phyloP scores from a whole-genome alignment of 1,140 invertebrate genomes.

The Drosophila rhopaloa region DNA sequence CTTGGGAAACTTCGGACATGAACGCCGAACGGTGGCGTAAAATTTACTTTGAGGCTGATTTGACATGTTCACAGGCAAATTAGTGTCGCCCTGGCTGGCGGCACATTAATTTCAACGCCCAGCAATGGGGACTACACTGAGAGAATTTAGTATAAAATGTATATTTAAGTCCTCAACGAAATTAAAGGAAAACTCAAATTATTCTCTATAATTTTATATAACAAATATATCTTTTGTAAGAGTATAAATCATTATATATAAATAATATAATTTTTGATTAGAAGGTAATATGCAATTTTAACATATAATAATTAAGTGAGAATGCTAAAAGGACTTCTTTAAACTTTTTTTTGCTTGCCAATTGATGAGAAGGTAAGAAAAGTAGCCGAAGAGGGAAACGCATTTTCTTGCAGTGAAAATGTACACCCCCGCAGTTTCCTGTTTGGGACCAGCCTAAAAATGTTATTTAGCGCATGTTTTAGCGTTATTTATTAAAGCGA shows the following conservation, averaged over 20 bases:
- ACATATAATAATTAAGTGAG: too few relatives aligned
- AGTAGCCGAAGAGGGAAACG: too few relatives aligned
- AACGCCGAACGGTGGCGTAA: constrained; percentile 57
- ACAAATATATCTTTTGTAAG: too few relatives aligned
- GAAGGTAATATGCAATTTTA: too few relatives aligned
- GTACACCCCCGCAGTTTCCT: background rate
- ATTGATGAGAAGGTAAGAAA: too few relatives aligned
- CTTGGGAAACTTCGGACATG: constrained; percentile 32
- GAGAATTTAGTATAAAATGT: background rate
- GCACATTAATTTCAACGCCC: constrained; percentile 74
- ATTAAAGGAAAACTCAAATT: too few relatives aligned
- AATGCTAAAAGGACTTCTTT: too few relatives aligned
- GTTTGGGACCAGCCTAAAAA: constrained; percentile 57
- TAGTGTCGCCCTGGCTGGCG: constrained; percentile 74
- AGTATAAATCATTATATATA: too few relatives aligned
- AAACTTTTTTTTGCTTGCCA: too few relatives aligned
- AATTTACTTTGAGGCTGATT: constrained; percentile 77
- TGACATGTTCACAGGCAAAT: constrained; percentile 83
- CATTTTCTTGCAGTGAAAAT: constrained; percentile 3
- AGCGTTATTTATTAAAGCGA: constrained; percentile 82
- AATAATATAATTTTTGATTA: too few relatives aligned
- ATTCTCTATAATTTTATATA: too few relatives aligned
- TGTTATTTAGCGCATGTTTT: constrained; percentile 83
- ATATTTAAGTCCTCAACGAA: too few relatives aligned
- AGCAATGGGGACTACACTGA: constrained; percentile 11